Conservation (phyloP, 92 coral and sea anemone species). For the Phenganax stokvisi region DNA sequence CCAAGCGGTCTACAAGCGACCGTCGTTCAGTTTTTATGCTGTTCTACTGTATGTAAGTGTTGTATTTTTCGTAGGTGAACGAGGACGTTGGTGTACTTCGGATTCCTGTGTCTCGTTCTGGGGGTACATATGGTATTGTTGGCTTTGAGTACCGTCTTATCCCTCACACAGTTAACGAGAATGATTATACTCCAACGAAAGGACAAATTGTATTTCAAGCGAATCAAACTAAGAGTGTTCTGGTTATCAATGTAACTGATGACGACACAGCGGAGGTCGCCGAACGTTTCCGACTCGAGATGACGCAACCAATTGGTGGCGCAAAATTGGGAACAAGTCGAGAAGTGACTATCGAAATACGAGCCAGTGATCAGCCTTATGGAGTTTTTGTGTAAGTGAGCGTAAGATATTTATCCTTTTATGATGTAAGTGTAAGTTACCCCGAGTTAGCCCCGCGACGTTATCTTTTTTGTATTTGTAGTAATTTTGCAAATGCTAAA, state of each 20-base stretch:
- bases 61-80: conserved; percentile 1
- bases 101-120: conserved; percentile 57
- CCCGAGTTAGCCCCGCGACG: not conserved
- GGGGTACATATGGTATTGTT: conserved; percentile 52
- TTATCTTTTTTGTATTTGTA: no score
- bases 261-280: conserved; percentile 66
- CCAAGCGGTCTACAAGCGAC: no score
- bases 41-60: no score
- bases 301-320: conserved; percentile 77
- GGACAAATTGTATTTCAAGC: conserved; percentile 58
- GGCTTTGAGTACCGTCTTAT: conserved; percentile 65
- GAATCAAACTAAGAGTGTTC: conserved; percentile 42
- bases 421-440: not conserved
- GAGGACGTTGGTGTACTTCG: conserved; percentile 49
- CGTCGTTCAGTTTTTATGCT: no score
- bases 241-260: conserved; percentile 57
- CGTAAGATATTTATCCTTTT: not conserved
- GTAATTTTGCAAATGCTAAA: no score
- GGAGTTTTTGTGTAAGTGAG: conserved; percentile 80
- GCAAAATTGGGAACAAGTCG: conserved; percentile 59
- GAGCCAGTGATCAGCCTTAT: conserved; percentile 75
- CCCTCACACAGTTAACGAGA: conserved; percentile 44
- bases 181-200: conserved; percentile 60
- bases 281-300: conserved; percentile 72
- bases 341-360: conserved; percentile 62